phyloP scores from a whole-genome alignment of 2,888 invertebrate genomes.

The Cynaeus angustus region DNA sequence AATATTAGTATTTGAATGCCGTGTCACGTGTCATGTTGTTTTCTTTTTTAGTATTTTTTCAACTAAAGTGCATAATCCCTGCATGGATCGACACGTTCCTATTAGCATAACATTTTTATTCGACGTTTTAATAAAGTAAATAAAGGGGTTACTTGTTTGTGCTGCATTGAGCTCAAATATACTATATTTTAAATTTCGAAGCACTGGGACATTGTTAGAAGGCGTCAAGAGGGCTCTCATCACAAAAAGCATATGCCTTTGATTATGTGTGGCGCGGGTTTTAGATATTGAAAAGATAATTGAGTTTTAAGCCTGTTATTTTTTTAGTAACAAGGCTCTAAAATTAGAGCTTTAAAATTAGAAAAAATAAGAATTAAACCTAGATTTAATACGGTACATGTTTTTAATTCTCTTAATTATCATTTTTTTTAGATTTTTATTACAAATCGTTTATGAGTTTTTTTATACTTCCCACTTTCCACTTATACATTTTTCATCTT shows the following conservation, averaged over 20 bases:
- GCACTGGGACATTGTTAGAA: slow-evolving; percentile 8
- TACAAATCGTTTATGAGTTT: too few relatives aligned
- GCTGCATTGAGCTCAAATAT: slow-evolving; percentile 55
- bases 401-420: too few relatives aligned
- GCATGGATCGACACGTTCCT: slow-evolving; percentile 60
- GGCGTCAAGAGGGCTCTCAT: slow-evolving; percentile 23
- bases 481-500: too few relatives aligned
- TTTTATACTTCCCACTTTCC: too few relatives aligned
- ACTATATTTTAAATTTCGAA: slow-evolving; percentile 49
- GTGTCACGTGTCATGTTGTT: slow-evolving; percentile 54
- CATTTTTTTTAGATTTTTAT: too few relatives aligned
- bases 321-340: too few relatives aligned
- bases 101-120: slow-evolving; percentile 61
- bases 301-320: too few relatives aligned
- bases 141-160: slow-evolving; percentile 51
- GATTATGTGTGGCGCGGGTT: not conserved
- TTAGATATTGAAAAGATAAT: too few relatives aligned
- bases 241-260: slow-evolving; percentile 23
- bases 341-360: too few relatives aligned
- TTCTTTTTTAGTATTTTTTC: slow-evolving; percentile 52
- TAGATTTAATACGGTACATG: too few relatives aligned
- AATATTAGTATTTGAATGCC: slow-evolving; percentile 39
- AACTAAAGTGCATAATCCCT: slow-evolving; percentile 58
- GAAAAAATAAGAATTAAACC: too few relatives aligned
- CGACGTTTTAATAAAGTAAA: slow-evolving; percentile 59